Conservation (phyloP, 2,113 vertebrate species). For the Oenanthe melanoleuca region DNA sequence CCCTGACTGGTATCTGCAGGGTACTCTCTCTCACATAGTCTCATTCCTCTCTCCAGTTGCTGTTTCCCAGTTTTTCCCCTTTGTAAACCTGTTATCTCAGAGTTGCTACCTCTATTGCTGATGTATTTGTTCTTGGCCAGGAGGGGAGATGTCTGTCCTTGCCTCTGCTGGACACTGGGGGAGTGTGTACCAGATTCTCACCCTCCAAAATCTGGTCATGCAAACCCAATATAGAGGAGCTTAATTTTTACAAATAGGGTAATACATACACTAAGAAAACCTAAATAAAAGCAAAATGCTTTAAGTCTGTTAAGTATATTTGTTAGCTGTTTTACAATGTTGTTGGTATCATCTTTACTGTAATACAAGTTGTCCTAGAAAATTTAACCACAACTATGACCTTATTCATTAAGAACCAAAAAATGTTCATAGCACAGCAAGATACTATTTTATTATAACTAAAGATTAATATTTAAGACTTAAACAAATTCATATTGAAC, state of each 20-base stretch:
- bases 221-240: neutral
- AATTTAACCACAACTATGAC: neutral
- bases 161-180: fast-evolving
- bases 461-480: neutral
- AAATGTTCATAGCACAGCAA: neutral
- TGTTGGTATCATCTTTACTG: neutral
- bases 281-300: neutral
- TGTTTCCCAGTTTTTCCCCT: neutral
- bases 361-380: neutral
- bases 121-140: neutral
- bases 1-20: neutral
- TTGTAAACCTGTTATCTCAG: neutral
- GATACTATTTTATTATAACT: neutral
- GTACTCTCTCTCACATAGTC: neutral
- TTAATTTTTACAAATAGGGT: neutral
- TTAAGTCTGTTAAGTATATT: neutral
- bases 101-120: neutral
- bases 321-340: neutral
- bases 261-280: neutral
- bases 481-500: neutral
- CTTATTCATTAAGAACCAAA: neutral
- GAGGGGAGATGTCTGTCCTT: neutral
- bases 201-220: neutral
- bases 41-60: neutral
- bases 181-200: neutral